Percentiles rank a stretch among this genome's conserved stretches.
Conservation (phyloP, 2,888 invertebrate species). For the Agriotes lineatus region DNA sequence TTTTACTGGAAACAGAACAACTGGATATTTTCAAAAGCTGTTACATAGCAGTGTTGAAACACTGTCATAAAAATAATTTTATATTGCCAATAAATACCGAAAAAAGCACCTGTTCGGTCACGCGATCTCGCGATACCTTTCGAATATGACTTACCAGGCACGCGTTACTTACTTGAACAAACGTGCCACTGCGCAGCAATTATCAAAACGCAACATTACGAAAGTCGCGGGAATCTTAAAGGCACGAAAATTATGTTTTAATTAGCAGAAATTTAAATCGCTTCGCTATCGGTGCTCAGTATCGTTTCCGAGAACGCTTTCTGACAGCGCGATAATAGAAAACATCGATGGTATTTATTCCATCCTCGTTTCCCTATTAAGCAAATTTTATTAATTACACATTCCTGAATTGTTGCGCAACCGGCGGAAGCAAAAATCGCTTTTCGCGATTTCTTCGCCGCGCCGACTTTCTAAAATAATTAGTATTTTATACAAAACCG, state of each 20-base stretch:
- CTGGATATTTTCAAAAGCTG: too few species aligned
- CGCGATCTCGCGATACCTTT: slow-evolving; percentile 39
- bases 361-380: slow-evolving; percentile 11
- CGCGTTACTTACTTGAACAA: not conserved
- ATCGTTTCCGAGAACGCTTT: not conserved
- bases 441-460: slow-evolving; percentile 12
- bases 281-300: not conserved
- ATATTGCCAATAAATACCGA: slow-evolving; percentile 33
- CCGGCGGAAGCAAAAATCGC: not conserved
- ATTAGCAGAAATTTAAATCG: too few species aligned
- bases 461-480: slow-evolving; percentile 43
- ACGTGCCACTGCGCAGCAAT: not conserved
- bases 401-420: not conserved
- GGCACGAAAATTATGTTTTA: too few species aligned
- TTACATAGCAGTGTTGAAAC: slow-evolving; percentile 35
- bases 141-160: slow-evolving; percentile 26
- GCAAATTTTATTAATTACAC: slow-evolving; percentile 10
- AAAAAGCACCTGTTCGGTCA: slow-evolving; percentile 38
- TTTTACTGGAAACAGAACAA: too few species aligned
- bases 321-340: not conserved
- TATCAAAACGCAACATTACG: not conserved
- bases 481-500: slow-evolving; percentile 42
- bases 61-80: slow-evolving; percentile 35
- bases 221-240: not conserved
- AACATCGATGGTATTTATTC: not conserved